A percentile compares a stretch with the other conserved stretches of the same genome.
Evolutionary conservation across 1,140 invertebrate genomes (phyloP).

Genomic region (Pentalonia nigronervosa): DNA sequence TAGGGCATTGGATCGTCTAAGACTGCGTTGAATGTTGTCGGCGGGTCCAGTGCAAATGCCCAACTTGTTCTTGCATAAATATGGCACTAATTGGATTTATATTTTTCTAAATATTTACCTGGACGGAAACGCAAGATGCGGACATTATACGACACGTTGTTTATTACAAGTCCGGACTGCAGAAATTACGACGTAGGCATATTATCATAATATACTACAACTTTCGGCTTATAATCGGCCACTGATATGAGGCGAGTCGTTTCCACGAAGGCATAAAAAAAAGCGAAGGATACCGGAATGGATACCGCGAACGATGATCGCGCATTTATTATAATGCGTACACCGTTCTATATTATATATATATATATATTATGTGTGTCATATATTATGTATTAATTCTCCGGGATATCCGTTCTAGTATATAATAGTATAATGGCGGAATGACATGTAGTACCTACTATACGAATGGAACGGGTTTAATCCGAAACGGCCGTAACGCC

Average conservation of each 20-base stretch:
- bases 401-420: not conserved
- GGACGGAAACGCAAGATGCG: not conserved
- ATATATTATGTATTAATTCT: not conserved
- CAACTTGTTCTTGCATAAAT: too few species aligned
- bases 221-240: not conserved
- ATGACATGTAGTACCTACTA: slow-evolving; percentile 3
- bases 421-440: not conserved
- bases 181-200: too few species aligned
- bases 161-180: not conserved
- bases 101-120: too few species aligned
- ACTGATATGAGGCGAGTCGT: not conserved
- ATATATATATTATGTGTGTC: not conserved
- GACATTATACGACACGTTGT: not conserved
- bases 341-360: not conserved
- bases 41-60: too few species aligned
- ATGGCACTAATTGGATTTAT: not conserved
- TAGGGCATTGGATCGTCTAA: too few species aligned
- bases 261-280: not conserved
- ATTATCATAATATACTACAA: not conserved
- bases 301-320: slow-evolving; percentile 11
- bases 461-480: not conserved
- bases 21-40: too few species aligned
- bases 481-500: not conserved
- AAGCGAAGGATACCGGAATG: not conserved
- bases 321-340: not conserved